Evolutionary conservation across 2,797 vertebrate genomes (phyloP), one percentile per base, ranked within the genome.

Genomic region (Decapterus maruadsi): DNA sequence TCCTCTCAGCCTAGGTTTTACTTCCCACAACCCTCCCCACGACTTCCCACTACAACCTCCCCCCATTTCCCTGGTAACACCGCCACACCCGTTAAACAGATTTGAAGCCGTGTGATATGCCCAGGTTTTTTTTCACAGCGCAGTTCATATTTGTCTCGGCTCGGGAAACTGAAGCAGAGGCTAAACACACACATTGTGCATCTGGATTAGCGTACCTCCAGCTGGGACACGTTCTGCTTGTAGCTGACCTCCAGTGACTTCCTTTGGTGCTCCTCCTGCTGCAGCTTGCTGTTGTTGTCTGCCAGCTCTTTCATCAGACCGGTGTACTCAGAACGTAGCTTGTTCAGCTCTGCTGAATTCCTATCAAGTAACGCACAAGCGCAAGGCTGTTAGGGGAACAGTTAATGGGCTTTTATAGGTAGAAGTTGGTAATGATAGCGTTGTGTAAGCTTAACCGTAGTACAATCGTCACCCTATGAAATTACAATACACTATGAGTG

Each of bases 261-360:
- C 94, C 97, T 98, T 87, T 98, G 97, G 77, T 96, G 94, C 85
- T 99, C 98, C 84, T 99, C 98, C 81, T 99, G 97, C 92, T 99
- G 98, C 79, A 99, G 85, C 74, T 97, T 98, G 90, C 89, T 94
- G 85, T 92, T 97, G 87, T 96, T 97, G 80, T 99, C 98, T 1
- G 95, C 91, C 90, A 99, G 92, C 74, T 99, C 98, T 56, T 96
- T 99, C 94, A 97, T 92, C 90, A 99, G 92, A 71, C 96, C 85
- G 0, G 96, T 92, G 13, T 95, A 98, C 87, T 99, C 98, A 4
- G 97, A 97, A 42, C 96, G 98, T 76, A 99, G 91, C 89, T 97
- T 98, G 92, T 95, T 99, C 83, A 99, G 94, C 82, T 99, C 98
- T 6, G 96, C 95, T 0, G 97, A 96, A 94, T 99, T 98, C 94